phyloP scores from a whole-genome alignment of 2,888 invertebrate species.

The Micropterix aruncella region DNA sequence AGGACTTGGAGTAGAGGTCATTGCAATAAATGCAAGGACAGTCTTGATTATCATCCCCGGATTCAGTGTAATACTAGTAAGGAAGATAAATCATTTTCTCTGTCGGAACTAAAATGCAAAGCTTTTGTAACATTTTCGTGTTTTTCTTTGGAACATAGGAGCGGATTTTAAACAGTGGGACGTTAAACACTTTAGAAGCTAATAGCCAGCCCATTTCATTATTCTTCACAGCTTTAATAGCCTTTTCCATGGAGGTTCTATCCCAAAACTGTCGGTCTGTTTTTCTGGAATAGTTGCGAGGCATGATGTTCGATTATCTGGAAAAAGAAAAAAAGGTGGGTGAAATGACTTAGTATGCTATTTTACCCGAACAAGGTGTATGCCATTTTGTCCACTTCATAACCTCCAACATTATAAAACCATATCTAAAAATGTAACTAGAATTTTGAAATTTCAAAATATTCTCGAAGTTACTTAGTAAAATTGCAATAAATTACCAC shows the following conservation, averaged over 20 bases:
- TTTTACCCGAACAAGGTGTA: too few species aligned
- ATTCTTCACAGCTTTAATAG: too few species aligned
- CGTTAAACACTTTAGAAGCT: not conserved
- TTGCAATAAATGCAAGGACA: too few species aligned
- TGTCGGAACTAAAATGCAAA: conserved; percentile 8
- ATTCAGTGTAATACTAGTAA: conserved; percentile 2
- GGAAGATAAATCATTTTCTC: conserved; percentile 6
- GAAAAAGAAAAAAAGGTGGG: too few species aligned
- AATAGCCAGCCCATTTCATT: too few species aligned
- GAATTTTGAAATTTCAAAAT: not conserved
- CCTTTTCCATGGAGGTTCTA: too few species aligned
- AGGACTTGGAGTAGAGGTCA: conserved; percentile 13
- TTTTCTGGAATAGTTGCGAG: too few species aligned
- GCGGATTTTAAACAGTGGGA: too few species aligned
- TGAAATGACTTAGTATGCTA: too few species aligned
- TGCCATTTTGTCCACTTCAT: not conserved
- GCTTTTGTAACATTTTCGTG: conserved; percentile 7
- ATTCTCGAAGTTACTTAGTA: not conserved
- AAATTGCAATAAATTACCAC: not conserved
- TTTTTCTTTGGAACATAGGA: too few species aligned
- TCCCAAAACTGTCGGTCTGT: not conserved
- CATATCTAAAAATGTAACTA: not conserved
- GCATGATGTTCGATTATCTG: too few species aligned
- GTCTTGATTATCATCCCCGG: conserved; percentile 9
- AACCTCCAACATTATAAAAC: not conserved